These are phyloP conservation scores for Istiophorus platypterus DNA, from an alignment of 2,113 vertebrate genomes.

Conservation along the genomic window DNA sequence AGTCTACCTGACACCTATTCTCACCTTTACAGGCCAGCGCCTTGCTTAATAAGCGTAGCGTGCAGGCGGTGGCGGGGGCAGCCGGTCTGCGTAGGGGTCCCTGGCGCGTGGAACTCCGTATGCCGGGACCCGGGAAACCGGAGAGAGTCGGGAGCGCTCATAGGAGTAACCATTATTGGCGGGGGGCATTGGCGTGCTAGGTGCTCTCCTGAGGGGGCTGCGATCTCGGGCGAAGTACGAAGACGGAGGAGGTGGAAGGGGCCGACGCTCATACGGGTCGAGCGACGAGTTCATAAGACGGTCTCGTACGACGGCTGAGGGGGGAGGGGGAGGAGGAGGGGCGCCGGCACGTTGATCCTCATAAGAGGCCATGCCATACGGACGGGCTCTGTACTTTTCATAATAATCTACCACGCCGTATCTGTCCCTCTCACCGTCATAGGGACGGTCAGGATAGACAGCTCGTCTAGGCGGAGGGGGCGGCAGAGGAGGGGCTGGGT, in stretches of 20 bases:
- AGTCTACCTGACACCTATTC: slow-evolving; percentile 70
- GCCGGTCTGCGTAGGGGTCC: slow-evolving; percentile 90
- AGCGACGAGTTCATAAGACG: slow-evolving; percentile 86
- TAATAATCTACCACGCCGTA: slow-evolving; percentile 95
- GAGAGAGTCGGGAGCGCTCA: slow-evolving; percentile 91
- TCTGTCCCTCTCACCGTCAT: slow-evolving; percentile 89
- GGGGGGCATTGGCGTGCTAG: slow-evolving; percentile 82
- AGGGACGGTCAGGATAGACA: slow-evolving; percentile 86
- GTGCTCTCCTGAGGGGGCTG: slow-evolving; percentile 90
- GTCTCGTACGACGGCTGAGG: slow-evolving; percentile 85
- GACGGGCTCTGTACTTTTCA: slow-evolving; percentile 94
- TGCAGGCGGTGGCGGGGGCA: slow-evolving; percentile 85
- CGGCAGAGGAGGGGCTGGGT: slow-evolving; percentile 87
- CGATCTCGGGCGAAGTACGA: slow-evolving; percentile 93
- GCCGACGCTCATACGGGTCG: slow-evolving; percentile 93
- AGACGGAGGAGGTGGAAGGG: slow-evolving; percentile 88
- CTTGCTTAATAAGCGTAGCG: slow-evolving; percentile 85
- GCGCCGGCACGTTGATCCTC: slow-evolving; percentile 81
- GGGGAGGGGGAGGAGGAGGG: slow-evolving; percentile 84
- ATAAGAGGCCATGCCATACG: slow-evolving; percentile 85
- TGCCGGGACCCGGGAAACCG: slow-evolving; percentile 89
- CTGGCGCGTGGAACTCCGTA: slow-evolving; percentile 91
- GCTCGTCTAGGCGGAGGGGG: slow-evolving; percentile 83
- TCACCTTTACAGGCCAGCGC: slow-evolving; percentile 83
- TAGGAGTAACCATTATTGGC: slow-evolving; percentile 92